Evolutionary conservation across 2,113 vertebrate species (phyloP).

Genomic region (Archocentrus centrarchus): DNA sequence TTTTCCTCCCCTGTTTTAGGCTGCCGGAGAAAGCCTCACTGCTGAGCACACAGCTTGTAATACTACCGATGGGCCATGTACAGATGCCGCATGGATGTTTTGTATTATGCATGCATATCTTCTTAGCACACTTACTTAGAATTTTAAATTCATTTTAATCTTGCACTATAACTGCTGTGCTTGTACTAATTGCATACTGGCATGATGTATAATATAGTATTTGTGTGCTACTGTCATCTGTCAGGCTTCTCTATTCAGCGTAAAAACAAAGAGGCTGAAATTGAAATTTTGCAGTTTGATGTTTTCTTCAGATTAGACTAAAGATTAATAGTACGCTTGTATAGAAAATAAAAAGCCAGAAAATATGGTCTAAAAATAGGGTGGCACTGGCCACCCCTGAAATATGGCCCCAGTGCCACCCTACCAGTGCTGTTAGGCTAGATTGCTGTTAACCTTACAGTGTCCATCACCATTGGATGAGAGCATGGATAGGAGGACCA

Average conservation of each 20-base stretch:
- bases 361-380: rapidly evolving
- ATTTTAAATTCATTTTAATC: constrained; percentile 4
- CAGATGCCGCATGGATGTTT: constrained; percentile 17
- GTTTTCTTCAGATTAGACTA: neutral
- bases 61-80: constrained; percentile 28
- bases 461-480: too few species aligned
- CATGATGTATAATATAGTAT: constrained; percentile 12
- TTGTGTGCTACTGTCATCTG: neutral
- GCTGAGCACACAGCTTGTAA: constrained; percentile 58
- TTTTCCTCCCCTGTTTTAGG: constrained; percentile 62
- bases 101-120: constrained; percentile 46
- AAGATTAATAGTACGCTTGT: neutral
- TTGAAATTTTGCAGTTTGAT: neutral
- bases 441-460: too few species aligned
- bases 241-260: neutral
- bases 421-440: too few species aligned
- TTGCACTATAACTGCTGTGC: neutral
- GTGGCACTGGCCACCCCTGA: neutral
- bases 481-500: too few species aligned
- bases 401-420: too few species aligned
- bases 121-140: neutral
- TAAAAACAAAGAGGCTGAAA: neutral
- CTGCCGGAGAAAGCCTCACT: constrained; percentile 41
- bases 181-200: neutral
- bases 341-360: rapidly evolving